Evolutionary conservation across 2,113 vertebrate species (phyloP), one percentile per base, ranked within the genome.

Genomic region (Zosterops lateralis): DNA sequence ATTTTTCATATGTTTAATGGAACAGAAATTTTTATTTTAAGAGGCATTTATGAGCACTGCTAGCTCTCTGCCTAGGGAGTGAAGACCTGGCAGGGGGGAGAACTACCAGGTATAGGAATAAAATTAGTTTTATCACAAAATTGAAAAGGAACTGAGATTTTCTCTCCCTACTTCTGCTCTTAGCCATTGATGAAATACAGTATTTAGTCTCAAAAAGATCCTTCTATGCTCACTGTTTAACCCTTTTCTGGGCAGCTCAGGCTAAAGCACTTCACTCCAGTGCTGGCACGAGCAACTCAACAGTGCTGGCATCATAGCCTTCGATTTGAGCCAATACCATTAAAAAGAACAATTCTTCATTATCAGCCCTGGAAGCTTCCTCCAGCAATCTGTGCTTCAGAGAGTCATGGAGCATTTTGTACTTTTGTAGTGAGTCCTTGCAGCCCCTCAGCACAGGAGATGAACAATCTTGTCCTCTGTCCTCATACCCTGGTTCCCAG

Each of bases 1-100:
- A 97, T 97, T 98, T 98, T 97, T 97, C 94, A 95, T 96, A 97
- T 95, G 92, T 97, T 98, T 97, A 98, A 97, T 97, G 95, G 88
- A 96, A 97, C 87, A 97, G 97, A 97, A 96, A 97, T 96, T 98
- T 97, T 97, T 97, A 96, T 97, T 97, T 96, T 97, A 97, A 95
- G 90, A 29, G 66, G 94, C 94, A 93, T 96, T 97, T 96, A 95
- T 83, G 92, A 92, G 74, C 74, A 85, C 87, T 95, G 61, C 74
- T 92, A 93, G 68, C 74, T 83, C 65, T 96, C 91, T 90, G 87
- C 76, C 56, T 84, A 92, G 95, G 89, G 87, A 96, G 21, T 34
- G 73, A 66, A 96, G 96, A 93, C 91, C 54, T 96, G 88, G 92
- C 92, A 38, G 56, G 68, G 58, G 87, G 60, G 79, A 95, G 72